Base-by-base conservation (phyloP, 2,113 vertebrate species). In the Eudyptes chrysolophus region DNA sequence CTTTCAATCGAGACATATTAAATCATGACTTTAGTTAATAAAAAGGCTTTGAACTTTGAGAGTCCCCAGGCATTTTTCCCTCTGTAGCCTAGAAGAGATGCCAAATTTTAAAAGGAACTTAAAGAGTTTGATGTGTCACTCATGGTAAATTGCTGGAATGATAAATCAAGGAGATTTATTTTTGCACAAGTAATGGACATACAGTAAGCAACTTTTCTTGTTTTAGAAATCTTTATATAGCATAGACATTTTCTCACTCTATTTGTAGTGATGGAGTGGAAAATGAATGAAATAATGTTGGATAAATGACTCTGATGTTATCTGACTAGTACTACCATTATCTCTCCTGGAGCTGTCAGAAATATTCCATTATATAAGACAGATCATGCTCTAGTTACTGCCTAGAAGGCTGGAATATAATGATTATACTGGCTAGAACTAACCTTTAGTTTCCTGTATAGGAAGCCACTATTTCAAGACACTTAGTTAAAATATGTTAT, bases 231-330 rank as follows among this genome's bases (percentile, higher is more conserved):
- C 68, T 95, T 98, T 96, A 93, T 97, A 95, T 94, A 94, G 92
- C 94, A 86, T 83, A 97, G 96, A 97, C 84, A 90, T 93, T 97
- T 97, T 96, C 92, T 96, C 95, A 97, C 89, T 97, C 70, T 97
- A 95, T 96, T 95, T 96, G 76, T 97, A 94, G 96, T 94, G 94
- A 98, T 95, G 94, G 96, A 96, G 70, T 92, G 84, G 93, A 98
- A 96, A 76, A 97, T 97, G 95, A 98, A 97, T 97, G 97, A 98
- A 98, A 97, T 98, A 95, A 97, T 95, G 90, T 96, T 97, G 95
- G 90, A 89, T 96, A 97, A 97, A 98, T 97, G 90, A 98, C 95
- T 97, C 93, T 89, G 55, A 97, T 76, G 51, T 93, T 96, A 97
- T 98, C 96, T 98, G 97, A 98, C 96, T 98, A 94, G 97, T 88